Conservation (phyloP, 2,797 vertebrate species). For the Pseudomugil gertrudae region DNA sequence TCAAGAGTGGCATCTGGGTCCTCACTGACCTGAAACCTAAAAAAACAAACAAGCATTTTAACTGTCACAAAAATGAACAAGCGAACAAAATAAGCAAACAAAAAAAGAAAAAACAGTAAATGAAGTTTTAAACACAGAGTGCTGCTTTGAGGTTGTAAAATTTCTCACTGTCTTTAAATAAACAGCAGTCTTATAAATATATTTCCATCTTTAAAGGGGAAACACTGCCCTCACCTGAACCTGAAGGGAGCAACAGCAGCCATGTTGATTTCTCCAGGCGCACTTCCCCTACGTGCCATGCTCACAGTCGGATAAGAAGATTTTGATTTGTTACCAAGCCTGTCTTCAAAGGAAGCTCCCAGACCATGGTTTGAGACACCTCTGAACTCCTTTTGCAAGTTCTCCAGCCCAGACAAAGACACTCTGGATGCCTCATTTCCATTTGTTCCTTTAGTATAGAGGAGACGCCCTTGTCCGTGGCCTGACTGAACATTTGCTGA, state of each 20-base stretch:
- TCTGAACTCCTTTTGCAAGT: slow-evolving; percentile 56
- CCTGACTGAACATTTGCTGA: slow-evolving; percentile 32
- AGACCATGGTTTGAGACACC: slow-evolving; percentile 48
- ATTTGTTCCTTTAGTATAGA: slow-evolving; percentile 63
- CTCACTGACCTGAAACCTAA: slow-evolving; percentile 76
- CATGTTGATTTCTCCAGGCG: slow-evolving; percentile 83
- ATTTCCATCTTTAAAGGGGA: slow-evolving; percentile 27
- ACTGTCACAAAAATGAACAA: neutral
- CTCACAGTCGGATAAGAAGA: slow-evolving; percentile 38
- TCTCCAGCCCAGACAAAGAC: slow-evolving; percentile 28
- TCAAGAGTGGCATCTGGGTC: slow-evolving; percentile 70
- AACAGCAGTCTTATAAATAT: neutral
- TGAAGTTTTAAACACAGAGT: too few species aligned
- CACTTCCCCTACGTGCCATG: slow-evolving; percentile 54
- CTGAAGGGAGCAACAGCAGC: slow-evolving; percentile 91
- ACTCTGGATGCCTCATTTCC: slow-evolving; percentile 66
- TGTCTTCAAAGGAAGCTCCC: slow-evolving; percentile 23
- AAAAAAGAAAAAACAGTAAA: too few species aligned
- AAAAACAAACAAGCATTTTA: neutral
- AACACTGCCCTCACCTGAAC: slow-evolving; percentile 86
- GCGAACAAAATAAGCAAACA: neutral
- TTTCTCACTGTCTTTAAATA: neutral
- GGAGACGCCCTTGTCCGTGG: slow-evolving; percentile 34
- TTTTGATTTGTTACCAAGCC: slow-evolving; percentile 36
- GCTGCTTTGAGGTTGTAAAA: neutral